Percentiles rank a stretch among this genome's conserved stretches.
These are phyloP conservation scores for Nothobranchius kuhntae DNA, from an alignment of 2,113 vertebrate species.

Conservation along the genomic window DNA sequence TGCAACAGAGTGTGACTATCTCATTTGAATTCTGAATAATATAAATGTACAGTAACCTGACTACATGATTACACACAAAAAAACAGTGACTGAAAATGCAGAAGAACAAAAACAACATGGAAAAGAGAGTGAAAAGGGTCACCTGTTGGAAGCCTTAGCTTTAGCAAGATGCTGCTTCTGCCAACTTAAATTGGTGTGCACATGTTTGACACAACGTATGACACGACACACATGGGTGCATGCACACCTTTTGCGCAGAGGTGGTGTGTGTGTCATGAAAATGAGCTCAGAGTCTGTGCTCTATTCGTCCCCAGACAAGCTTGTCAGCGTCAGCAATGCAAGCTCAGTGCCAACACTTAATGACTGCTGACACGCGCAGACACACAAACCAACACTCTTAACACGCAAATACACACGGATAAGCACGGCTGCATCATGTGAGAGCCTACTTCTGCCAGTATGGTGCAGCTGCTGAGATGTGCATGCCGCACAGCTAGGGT, in stretches of 20 bases:
- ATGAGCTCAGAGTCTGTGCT: slow-evolving; percentile 49
- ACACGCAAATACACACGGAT: slow-evolving; percentile 22
- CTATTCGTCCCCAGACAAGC: slow-evolving; percentile 41
- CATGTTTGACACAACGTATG: slow-evolving; percentile 34
- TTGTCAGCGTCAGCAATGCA: slow-evolving; percentile 59
- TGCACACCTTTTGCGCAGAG: slow-evolving; percentile 5
- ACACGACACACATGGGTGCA: slow-evolving; percentile 25
- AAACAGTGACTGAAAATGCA: not conserved
- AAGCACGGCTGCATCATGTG: slow-evolving; percentile 18
- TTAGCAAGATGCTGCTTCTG: slow-evolving; percentile 24
- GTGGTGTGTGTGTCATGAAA: slow-evolving; percentile 36
- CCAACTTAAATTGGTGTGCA: slow-evolving; percentile 38
- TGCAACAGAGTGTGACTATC: not conserved
- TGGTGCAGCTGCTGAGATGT: slow-evolving; percentile 7
- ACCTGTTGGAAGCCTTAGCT: slow-evolving; percentile 36
- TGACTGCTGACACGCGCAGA: slow-evolving; percentile 48
- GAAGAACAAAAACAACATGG: slow-evolving; percentile 24
- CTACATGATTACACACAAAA: not conserved
- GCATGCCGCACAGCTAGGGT: slow-evolving; percentile 11
- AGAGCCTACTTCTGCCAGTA: slow-evolving; percentile 3
- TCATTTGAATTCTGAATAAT: not conserved
- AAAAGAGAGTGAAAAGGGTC: slow-evolving; percentile 10
- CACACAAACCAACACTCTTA: slow-evolving; percentile 1
- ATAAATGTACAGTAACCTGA: not conserved
- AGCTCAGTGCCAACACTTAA: slow-evolving; percentile 59